phyloP scores from a whole-genome alignment of 1,140 invertebrate species.

The Cyrtorhinus lividipennis region DNA sequence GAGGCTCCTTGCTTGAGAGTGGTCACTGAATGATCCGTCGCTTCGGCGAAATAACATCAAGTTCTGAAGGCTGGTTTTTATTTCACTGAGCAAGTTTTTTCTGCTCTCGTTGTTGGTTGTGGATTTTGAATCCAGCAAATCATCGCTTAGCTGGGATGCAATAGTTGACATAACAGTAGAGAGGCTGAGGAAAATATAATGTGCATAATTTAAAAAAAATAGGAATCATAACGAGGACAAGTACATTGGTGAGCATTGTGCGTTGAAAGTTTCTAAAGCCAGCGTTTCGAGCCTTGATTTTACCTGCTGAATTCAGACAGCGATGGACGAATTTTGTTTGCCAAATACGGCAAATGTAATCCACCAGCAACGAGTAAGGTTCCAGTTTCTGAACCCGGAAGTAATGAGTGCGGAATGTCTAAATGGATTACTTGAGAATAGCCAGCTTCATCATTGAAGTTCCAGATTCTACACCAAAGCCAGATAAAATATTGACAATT shows the following conservation, averaged over 20 bases:
- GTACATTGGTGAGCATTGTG: no score
- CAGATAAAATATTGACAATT: no score
- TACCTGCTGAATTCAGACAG: constrained; percentile 20
- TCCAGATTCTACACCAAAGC: constrained; percentile 40
- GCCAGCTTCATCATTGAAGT: constrained; percentile 49
- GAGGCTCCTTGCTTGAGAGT: constrained; percentile 41
- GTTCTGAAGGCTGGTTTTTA: constrained; percentile 34
- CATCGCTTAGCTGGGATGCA: constrained; percentile 29
- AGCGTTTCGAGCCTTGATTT: no score
- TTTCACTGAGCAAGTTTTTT: neutral
- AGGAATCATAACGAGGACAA: no score
- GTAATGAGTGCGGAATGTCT: constrained; percentile 41
- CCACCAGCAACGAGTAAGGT: constrained; percentile 41
- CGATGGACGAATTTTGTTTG: neutral
- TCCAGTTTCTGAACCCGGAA: constrained; percentile 43
- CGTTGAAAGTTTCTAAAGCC: no score
- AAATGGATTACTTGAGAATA: constrained; percentile 48
- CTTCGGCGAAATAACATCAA: constrained; percentile 40
- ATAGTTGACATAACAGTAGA: constrained; percentile 30
- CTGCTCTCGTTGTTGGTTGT: neutral
- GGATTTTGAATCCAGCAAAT: neutral
- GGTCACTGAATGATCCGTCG: constrained; percentile 47
- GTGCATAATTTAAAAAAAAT: neutral
- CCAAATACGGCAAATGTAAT: constrained; percentile 34
- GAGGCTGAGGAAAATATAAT: constrained; percentile 24